These are phyloP conservation scores for Prolemur simus DNA, from an alignment of 2,113 vertebrate genomes.

Conservation along the genomic window DNA sequence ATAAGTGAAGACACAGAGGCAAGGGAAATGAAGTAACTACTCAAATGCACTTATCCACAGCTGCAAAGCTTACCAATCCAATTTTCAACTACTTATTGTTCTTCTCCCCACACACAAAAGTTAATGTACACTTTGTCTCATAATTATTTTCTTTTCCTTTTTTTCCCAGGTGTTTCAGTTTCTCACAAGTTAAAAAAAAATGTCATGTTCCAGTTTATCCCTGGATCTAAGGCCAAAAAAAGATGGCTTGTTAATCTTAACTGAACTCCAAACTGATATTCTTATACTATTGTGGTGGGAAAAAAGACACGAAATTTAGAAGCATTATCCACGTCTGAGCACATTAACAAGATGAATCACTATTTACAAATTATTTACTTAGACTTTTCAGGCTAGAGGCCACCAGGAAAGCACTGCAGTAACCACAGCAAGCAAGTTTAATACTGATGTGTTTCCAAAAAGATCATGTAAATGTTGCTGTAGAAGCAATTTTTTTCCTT, in stretches of 20 bases:
- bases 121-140: neutral
- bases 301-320: neutral
- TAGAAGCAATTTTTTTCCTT: neutral
- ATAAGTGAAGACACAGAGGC: neutral
- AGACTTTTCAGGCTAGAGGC: neutral
- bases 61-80: neutral
- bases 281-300: neutral
- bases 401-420: neutral
- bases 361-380: constrained; percentile 30
- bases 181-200: neutral
- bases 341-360: constrained; percentile 2
- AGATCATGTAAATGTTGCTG: neutral
- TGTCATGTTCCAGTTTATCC: neutral
- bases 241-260: neutral
- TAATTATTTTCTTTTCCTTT: constrained; percentile 32
- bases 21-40: neutral
- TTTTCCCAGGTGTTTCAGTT: constrained; percentile 22
- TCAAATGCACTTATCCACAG: neutral
- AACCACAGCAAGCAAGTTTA: neutral
- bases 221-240: neutral
- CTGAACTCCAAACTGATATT: constrained; percentile 13
- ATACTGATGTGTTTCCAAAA: neutral
- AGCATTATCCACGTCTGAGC: constrained; percentile 6
- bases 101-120: neutral
- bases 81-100: neutral